These are phyloP conservation scores for Oenanthe melanoleuca DNA, from an alignment of 2,113 vertebrate genomes.

Conservation along the genomic window DNA sequence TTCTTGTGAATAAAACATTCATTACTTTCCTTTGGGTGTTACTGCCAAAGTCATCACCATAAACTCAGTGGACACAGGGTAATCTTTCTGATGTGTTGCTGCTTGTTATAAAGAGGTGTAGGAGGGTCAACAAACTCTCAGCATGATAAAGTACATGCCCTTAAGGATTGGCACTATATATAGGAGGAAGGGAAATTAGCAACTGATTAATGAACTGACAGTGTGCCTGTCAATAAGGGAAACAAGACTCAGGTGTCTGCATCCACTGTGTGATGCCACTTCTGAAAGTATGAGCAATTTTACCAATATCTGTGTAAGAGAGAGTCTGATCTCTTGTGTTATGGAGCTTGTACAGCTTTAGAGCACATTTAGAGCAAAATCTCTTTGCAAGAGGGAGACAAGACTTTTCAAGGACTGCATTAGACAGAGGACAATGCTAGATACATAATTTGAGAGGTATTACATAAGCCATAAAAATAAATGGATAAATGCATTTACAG, in stretches of 20 bases:
- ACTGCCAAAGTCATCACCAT: not conserved
- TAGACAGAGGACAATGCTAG: not conserved
- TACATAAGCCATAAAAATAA: not conserved
- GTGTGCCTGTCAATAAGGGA: not conserved
- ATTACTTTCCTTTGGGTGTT: not conserved
- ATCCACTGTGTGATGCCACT: not conserved
- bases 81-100: not conserved
- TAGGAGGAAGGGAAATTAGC: not conserved
- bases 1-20: not conserved
- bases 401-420: not conserved
- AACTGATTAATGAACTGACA: not conserved
- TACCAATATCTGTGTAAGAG: not conserved
- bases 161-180: not conserved
- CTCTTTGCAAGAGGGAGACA: not conserved
- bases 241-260: not conserved
- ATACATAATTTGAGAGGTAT: not conserved
- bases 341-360: accelerated
- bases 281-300: not conserved
- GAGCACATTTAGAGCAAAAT: not conserved
- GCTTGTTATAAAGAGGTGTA: not conserved
- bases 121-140: not conserved
- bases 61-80: not conserved
- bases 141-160: not conserved
- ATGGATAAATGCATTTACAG: not conserved
- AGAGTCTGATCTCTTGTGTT: not conserved